A percentile compares a stretch with the other conserved stretches of the same genome.
These are phyloP conservation scores for Arremon brunneinucha DNA, from an alignment of 2,797 vertebrate species.

Conservation along the genomic window DNA sequence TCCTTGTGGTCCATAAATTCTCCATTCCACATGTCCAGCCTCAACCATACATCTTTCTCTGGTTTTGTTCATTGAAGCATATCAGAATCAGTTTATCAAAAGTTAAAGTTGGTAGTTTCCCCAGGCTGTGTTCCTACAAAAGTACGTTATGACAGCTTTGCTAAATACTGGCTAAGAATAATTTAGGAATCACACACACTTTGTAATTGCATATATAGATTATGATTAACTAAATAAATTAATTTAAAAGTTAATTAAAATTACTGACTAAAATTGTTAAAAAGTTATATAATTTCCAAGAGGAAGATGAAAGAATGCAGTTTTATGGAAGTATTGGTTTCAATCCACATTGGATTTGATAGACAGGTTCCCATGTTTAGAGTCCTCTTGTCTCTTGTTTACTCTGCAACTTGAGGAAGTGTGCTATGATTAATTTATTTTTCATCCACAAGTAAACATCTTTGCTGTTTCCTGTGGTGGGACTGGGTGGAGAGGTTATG, in stretches of 20 bases:
- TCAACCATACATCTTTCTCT: neutral
- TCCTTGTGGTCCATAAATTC: neutral
- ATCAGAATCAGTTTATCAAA: neutral
- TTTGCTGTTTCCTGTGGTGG: neutral
- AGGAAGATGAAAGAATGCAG: neutral
- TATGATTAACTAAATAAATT: neutral
- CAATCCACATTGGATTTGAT: neutral
- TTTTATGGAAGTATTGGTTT: neutral
- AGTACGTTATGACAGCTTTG: neutral
- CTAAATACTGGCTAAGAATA: neutral
- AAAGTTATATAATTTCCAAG: rapidly evolving
- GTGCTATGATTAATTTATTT: neutral
- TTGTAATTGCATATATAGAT: neutral
- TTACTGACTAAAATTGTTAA: neutral
- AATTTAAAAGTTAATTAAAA: neutral
- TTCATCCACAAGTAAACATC: neutral
- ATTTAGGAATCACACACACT: neutral
- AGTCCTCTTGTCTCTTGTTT: neutral
- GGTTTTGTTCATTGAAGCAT: neutral
- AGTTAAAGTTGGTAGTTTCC: neutral
- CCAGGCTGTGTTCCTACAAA: neutral
- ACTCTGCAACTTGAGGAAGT: neutral
- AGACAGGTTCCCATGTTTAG: neutral
- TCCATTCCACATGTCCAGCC: neutral
- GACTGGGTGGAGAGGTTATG: neutral